These are phyloP conservation scores for Sphaerophoria rueppellii DNA, from an alignment of 2,888 invertebrate species.

Conservation along the genomic window DNA sequence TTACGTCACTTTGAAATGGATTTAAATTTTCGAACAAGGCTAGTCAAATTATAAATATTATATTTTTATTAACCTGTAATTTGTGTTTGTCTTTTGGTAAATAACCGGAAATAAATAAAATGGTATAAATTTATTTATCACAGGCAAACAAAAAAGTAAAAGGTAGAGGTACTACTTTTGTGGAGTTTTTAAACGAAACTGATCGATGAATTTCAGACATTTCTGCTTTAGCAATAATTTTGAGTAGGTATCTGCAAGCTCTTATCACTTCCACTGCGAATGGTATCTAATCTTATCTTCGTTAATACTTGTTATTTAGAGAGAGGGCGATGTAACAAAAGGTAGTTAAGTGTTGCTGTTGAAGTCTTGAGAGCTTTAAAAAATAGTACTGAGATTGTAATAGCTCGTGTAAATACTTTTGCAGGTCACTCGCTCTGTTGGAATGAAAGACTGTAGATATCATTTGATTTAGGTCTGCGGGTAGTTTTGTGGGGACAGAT, in stretches of 20 bases:
- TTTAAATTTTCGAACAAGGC: neutral
- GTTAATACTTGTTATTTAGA: neutral
- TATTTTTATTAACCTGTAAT: slow-evolving; percentile 20
- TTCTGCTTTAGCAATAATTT: neutral
- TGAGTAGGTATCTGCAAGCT: neutral
- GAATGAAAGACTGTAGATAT: too few species aligned
- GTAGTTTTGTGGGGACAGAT: too few species aligned
- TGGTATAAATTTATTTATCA: slow-evolving; percentile 12
- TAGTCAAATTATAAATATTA: too few species aligned
- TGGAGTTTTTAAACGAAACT: slow-evolving; percentile 41
- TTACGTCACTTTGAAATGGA: neutral
- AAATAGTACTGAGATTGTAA: neutral
- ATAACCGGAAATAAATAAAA: neutral
- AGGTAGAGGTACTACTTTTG: neutral
- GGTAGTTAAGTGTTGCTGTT: slow-evolving; percentile 1
- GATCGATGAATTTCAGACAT: slow-evolving; percentile 39
- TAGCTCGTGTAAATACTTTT: neutral
- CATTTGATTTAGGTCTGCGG: too few species aligned
- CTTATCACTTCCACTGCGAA: slow-evolving; percentile 40
- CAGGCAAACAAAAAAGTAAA: neutral
- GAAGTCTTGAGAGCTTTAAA: neutral
- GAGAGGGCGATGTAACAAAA: slow-evolving; percentile 11
- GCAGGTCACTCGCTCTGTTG: neutral
- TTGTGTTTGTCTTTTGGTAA: neutral
- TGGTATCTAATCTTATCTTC: slow-evolving; percentile 61